A percentile compares a stretch with the other conserved stretches of the same genome.
These are phyloP conservation scores for Micromys minutus DNA, from an alignment of 2,113 vertebrate genomes.

Conservation along the genomic window DNA sequence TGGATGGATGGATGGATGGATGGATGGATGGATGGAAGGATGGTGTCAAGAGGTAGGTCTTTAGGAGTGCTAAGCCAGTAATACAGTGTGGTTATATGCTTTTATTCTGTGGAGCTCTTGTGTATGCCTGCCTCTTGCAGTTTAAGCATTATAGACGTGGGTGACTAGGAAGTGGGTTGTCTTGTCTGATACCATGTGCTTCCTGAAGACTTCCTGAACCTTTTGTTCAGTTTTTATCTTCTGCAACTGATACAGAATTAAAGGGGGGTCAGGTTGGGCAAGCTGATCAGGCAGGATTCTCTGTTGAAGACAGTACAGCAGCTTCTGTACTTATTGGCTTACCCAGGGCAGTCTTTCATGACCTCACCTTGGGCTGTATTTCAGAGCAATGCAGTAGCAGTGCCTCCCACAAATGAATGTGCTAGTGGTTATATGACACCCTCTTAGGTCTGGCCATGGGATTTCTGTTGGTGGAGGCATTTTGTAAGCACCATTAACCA, in stretches of 20 bases:
- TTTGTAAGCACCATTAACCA: conserved; percentile 55
- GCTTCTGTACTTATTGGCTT: neutral
- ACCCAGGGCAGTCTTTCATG: neutral
- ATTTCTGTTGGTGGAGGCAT: conserved; percentile 41
- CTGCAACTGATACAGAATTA: neutral
- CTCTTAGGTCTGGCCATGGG: conserved; percentile 15
- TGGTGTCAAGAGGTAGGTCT: neutral
- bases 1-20: neutral
- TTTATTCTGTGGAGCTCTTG: neutral
- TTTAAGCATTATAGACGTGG: neutral
- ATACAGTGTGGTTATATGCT: accelerated
- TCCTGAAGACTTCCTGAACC: neutral
- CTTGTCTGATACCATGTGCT: neutral
- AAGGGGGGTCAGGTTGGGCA: neutral
- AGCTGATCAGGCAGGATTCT: neutral
- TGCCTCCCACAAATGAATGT: neutral
- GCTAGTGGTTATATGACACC: neutral
- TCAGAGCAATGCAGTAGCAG: neutral
- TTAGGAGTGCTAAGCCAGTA: neutral
- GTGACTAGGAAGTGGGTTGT: neutral
- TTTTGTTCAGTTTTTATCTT: neutral
- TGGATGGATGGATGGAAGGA: neutral
- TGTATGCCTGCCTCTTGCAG: neutral
- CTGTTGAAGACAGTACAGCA: neutral
- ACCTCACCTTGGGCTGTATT: neutral